phyloP scores from a whole-genome alignment of 1,140 invertebrate genomes.

The Drosophila yakuba region DNA sequence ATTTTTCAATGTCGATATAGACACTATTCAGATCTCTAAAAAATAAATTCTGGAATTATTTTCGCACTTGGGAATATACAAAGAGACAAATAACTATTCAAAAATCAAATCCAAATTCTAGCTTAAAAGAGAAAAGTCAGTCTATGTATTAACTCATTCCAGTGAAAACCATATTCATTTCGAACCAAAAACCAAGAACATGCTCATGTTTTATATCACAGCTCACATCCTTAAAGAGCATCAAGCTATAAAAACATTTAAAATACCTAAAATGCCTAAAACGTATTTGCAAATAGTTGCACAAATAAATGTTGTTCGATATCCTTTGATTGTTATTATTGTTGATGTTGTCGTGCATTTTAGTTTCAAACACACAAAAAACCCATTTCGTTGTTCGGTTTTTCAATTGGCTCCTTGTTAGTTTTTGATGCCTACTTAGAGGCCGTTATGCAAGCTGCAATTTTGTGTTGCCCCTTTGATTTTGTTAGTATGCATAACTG shows the following conservation, averaged over 20 bases:
- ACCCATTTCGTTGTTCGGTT: conserved; percentile 42
- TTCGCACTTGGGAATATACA: too few species aligned
- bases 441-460: conserved; percentile 71
- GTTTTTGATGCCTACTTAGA: conserved; percentile 72
- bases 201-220: conserved; percentile 1
- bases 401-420: conserved; percentile 50
- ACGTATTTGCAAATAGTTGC: conserved; percentile 68
- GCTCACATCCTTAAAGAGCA: conserved; percentile 15
- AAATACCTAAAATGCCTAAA: conserved; percentile 35
- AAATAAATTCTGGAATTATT: too few species aligned
- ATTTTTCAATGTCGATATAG: background rate
- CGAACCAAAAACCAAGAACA: conserved; percentile 1
- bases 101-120: too few species aligned
- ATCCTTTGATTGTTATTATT: conserved; percentile 68
- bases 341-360: conserved; percentile 70
- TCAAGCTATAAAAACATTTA: conserved; percentile 16
- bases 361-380: conserved; percentile 46
- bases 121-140: background rate
- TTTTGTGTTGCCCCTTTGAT: conserved; percentile 39
- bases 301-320: conserved; percentile 60
- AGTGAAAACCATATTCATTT: conserved; percentile 14
- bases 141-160: background rate
- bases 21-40: too few species aligned
- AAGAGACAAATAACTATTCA: background rate
- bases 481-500: conserved; percentile 45